Evolutionary conservation across 1,140 invertebrate species (phyloP).

Genomic region (Berghia stephanieae): DNA sequence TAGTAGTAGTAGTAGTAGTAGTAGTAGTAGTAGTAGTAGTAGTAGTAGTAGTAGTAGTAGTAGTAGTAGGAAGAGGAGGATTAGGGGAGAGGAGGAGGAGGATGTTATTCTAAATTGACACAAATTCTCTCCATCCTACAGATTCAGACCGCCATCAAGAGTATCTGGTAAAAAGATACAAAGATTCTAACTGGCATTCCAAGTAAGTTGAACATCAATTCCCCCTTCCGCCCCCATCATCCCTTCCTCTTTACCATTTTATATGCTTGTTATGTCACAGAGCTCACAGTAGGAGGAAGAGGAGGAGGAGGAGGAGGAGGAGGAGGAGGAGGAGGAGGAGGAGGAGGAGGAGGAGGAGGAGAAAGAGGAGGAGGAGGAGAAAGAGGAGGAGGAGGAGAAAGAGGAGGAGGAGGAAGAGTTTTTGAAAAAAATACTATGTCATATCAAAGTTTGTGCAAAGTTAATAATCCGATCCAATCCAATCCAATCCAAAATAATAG

Average conservation of each 20-base stretch:
- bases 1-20: constrained; percentile 13
- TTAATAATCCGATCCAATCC: background rate
- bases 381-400: too few species aligned
- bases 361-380: too few species aligned
- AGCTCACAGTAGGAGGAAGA: constrained; percentile 7
- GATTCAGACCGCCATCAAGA: constrained; percentile 38
- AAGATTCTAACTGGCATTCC: constrained; percentile 38
- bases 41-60: background rate
- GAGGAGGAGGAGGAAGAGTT: too few species aligned
- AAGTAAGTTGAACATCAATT: constrained; percentile 39
- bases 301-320: too few species aligned
- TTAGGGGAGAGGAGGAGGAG: background rate
- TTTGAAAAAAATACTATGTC: background rate
- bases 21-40: background rate
- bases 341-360: too few species aligned
- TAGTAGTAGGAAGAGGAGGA: background rate
- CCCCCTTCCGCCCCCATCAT: too few species aligned
- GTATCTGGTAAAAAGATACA: constrained; percentile 36
- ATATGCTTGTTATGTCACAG: background rate
- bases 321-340: too few species aligned
- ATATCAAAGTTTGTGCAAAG: background rate
- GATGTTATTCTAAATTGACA: too few species aligned
- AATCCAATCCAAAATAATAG: background rate
- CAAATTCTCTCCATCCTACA: constrained; percentile 21
- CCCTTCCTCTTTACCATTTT: too few species aligned